Evolutionary conservation across 2,113 vertebrate genomes (phyloP).

Genomic region (Ceyx margarethae): DNA sequence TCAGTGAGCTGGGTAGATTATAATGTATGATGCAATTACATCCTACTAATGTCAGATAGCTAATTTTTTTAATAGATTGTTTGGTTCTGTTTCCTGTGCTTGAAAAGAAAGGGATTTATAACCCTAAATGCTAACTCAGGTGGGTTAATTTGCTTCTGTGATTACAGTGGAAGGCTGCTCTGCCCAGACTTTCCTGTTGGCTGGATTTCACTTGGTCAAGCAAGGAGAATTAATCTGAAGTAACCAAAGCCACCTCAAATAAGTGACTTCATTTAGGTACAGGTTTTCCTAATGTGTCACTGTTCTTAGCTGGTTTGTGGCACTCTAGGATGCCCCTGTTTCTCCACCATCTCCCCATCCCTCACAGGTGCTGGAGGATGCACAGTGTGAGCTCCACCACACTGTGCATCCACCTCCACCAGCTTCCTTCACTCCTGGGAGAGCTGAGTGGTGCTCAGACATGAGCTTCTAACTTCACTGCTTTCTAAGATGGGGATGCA

Average conservation of each 20-base stretch:
- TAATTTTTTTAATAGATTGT: background rate
- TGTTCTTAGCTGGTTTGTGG: background rate
- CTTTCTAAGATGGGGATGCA: fast-evolving
- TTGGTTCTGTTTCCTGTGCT: background rate
- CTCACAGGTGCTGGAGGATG: background rate
- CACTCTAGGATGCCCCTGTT: background rate
- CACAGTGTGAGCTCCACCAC: background rate
- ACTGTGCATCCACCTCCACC: too few species aligned
- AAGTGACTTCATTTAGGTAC: background rate
- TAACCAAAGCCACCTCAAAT: background rate
- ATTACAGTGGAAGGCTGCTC: background rate
- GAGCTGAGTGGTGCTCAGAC: background rate
- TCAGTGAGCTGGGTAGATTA: background rate
- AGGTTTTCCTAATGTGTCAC: background rate
- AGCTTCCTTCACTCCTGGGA: background rate
- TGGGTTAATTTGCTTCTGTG: background rate
- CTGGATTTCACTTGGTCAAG: background rate
- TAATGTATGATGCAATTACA: conserved; percentile 1
- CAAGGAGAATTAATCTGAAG: background rate
- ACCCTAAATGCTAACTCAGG: background rate
- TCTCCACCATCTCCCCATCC: background rate
- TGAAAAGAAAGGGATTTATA: background rate
- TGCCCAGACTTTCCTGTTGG: background rate
- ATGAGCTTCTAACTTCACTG: too few species aligned
- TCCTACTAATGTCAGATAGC: background rate